phyloP scores from a whole-genome alignment of 2,113 vertebrate species.

The Sinocyclocheilus maitianheensis region DNA sequence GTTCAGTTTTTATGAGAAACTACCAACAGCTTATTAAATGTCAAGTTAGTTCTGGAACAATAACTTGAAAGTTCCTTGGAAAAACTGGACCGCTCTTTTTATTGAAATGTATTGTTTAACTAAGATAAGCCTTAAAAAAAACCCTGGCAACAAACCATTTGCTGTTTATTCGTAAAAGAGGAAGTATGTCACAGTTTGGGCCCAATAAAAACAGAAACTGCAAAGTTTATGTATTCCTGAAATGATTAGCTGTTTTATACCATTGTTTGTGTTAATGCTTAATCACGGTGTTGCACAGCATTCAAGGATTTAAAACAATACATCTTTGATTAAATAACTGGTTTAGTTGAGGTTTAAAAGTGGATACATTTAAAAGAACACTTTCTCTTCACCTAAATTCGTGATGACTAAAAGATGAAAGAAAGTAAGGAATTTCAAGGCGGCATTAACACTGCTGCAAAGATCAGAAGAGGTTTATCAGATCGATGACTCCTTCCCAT shows the following conservation, averaged over 20 bases:
- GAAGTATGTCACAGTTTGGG: slow-evolving; percentile 62
- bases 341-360: background rate
- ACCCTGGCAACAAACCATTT: slow-evolving; percentile 64
- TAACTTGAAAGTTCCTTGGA: slow-evolving; percentile 7
- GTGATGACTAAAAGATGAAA: background rate
- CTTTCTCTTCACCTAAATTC: background rate
- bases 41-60: background rate
- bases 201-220: slow-evolving; percentile 9
- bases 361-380: background rate
- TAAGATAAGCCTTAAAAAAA: slow-evolving; percentile 67
- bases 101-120: slow-evolving; percentile 67
- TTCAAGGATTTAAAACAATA: background rate
- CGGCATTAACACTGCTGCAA: background rate
- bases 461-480: background rate
- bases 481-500: background rate
- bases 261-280: background rate
- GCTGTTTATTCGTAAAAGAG: slow-evolving; percentile 63
- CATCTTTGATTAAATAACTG: background rate
- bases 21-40: background rate
- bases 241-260: slow-evolving; percentile 1
- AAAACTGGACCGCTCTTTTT: slow-evolving; percentile 41
- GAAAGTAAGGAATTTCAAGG: too few species aligned
- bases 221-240: background rate
- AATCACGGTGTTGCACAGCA: background rate
- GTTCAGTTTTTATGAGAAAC: too few species aligned